Evolutionary conservation across 2,113 vertebrate genomes (phyloP).

Genomic region (Ptyas mucosa): DNA sequence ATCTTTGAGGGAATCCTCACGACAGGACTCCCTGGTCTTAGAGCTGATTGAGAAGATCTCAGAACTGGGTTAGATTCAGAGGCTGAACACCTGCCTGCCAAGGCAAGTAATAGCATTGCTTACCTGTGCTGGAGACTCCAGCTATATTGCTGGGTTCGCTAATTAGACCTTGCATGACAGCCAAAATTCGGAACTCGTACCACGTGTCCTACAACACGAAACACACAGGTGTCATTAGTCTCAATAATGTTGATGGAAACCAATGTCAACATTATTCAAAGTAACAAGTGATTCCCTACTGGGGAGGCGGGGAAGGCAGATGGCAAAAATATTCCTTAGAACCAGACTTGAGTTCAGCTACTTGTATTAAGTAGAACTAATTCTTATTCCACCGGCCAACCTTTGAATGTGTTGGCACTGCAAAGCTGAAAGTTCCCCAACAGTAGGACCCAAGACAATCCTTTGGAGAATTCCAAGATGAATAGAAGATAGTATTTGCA

Average conservation of each 20-base stretch:
- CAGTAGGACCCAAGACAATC: not conserved
- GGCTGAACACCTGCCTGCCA: not conserved
- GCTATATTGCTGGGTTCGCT: constrained; percentile 98
- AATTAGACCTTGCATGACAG: constrained; percentile 98
- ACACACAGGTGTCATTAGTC: not conserved
- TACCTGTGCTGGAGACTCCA: constrained; percentile 97
- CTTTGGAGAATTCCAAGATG: not conserved
- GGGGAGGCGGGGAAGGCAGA: not conserved
- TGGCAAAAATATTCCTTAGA: not conserved
- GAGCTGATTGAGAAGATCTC: not conserved
- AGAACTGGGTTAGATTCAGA: not conserved
- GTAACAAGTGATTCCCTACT: not conserved
- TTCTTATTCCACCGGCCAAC: not conserved
- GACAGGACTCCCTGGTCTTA: not conserved
- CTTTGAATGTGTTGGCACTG: not conserved
- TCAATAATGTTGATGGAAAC: not conserved
- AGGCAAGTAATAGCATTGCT: not conserved
- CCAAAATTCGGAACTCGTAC: constrained; percentile 97
- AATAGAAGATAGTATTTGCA: not conserved
- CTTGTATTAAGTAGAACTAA: not conserved
- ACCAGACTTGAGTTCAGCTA: not conserved
- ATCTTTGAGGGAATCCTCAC: no score
- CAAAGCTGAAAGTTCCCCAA: not conserved
- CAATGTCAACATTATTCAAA: not conserved
- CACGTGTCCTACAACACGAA: constrained; percentile 85